Conservation (phyloP, 1,140 invertebrate species). For the Archivesica marissinica region DNA sequence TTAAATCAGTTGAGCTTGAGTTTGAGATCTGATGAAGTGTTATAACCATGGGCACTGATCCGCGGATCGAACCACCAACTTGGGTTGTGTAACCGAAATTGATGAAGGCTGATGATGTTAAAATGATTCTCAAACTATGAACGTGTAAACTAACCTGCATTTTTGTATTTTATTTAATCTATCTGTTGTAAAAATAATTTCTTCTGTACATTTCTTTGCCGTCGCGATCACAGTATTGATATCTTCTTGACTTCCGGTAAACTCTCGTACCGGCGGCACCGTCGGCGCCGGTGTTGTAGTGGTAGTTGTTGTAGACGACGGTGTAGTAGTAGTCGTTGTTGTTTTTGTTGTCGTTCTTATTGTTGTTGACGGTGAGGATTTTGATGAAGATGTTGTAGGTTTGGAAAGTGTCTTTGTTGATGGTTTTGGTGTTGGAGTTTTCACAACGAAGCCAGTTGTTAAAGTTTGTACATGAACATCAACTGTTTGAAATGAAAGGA, state of each 20-base stretch:
- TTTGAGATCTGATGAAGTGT: too few species aligned
- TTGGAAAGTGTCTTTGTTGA: not conserved
- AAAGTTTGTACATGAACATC: too few species aligned
- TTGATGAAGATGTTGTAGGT: conserved; percentile 9
- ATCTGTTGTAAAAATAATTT: conserved; percentile 29
- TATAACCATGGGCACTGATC: too few species aligned
- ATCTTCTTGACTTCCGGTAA: conserved; percentile 24
- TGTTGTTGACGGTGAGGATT: conserved; percentile 28
- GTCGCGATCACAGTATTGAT: not conserved
- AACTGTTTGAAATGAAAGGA: too few species aligned
- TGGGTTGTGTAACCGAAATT: too few species aligned
- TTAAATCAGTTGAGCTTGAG: too few species aligned
- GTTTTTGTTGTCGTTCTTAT: conserved; percentile 22
- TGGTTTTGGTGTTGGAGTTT: not conserved
- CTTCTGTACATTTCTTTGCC: conserved; percentile 5
- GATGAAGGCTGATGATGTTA: not conserved
- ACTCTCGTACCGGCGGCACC: conserved; percentile 20
- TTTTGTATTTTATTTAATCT: not conserved
- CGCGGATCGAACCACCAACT: too few species aligned
- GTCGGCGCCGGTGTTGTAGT: conserved; percentile 43
- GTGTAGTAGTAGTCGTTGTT: conserved; percentile 34
- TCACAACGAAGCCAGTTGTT: too few species aligned
- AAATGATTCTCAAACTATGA: not conserved
- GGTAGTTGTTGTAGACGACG: conserved; percentile 44
- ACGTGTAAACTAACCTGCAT: conserved; percentile 32